A percentile compares a stretch with the other conserved stretches of the same genome.
These are phyloP conservation scores for Callopanchax toddi DNA, from an alignment of 2,113 vertebrate species.

Conservation along the genomic window DNA sequence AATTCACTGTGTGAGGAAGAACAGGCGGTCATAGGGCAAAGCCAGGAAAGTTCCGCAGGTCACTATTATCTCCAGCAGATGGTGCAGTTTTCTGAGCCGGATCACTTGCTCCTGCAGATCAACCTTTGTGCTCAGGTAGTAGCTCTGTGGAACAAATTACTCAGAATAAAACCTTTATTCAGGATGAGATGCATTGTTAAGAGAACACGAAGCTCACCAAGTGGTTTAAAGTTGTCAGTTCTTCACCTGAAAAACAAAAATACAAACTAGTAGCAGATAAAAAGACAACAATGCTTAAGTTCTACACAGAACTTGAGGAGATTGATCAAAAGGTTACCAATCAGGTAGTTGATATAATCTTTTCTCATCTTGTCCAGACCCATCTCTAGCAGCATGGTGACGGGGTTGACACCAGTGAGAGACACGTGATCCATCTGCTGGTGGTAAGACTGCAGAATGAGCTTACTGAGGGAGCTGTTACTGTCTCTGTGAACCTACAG, in stretches of 20 bases:
- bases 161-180: constrained; percentile 1
- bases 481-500: constrained; percentile 91
- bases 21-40: constrained; percentile 89
- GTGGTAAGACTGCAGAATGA: constrained; percentile 91
- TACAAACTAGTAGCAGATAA: background rate
- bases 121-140: constrained; percentile 86
- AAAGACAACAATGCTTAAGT: background rate
- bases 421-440: constrained; percentile 80
- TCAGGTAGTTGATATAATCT: constrained; percentile 94
- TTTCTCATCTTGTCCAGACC: constrained; percentile 96
- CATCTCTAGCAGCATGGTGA: constrained; percentile 93
- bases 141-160: constrained; percentile 78
- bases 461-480: constrained; percentile 87
- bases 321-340: constrained; percentile 78
- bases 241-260: constrained; percentile 81
- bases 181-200: background rate
- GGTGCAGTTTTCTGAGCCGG: constrained; percentile 91
- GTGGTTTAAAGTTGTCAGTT: constrained; percentile 89
- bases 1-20: constrained; percentile 90
- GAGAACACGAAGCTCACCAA: constrained; percentile 81
- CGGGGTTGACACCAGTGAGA: constrained; percentile 83
- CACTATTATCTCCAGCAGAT: constrained; percentile 90
- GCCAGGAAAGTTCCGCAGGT: constrained; percentile 87
- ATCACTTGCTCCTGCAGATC: constrained; percentile 89
- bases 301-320: background rate